phyloP scores from a whole-genome alignment of 2,797 vertebrate species.

The Bothrops alternatus region DNA sequence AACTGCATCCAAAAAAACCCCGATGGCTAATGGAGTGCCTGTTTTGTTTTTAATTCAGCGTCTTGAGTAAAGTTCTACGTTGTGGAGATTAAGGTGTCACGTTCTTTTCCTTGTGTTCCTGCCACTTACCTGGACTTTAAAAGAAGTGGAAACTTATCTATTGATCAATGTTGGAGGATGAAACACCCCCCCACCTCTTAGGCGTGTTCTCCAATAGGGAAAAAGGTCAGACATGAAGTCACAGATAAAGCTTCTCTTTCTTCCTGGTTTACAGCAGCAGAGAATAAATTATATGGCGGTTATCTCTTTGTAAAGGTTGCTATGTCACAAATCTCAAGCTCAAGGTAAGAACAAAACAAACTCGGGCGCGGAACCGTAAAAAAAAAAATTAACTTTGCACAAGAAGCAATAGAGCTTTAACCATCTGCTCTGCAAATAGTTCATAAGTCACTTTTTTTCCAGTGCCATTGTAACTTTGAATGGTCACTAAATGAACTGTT shows the following conservation, averaged over 20 bases:
- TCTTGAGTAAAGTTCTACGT: not conserved
- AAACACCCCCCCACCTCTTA: not conserved
- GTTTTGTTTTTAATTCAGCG: not conserved
- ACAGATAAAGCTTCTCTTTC: not conserved
- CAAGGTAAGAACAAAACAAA: not conserved
- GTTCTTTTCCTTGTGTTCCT: no score
- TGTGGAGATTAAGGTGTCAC: not conserved
- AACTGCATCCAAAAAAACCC: not conserved
- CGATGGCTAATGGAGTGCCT: not conserved
- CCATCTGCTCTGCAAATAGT: not conserved
- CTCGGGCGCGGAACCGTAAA: no score
- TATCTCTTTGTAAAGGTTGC: not conserved
- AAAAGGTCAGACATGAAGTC: constrained; percentile 19
- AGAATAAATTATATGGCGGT: not conserved
- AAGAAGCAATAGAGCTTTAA: not conserved
- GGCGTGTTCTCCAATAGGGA: not conserved
- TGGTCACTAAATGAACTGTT: no score
- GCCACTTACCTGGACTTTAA: not conserved
- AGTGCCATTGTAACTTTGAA: no score
- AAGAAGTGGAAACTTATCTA: not conserved
- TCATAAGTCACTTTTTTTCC: no score
- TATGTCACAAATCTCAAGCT: not conserved
- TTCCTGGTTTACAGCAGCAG: not conserved
- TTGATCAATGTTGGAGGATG: not conserved
- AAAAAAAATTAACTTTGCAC: no score